phyloP scores from a whole-genome alignment of 2,113 vertebrate genomes.

The Pollachius pollachius region DNA sequence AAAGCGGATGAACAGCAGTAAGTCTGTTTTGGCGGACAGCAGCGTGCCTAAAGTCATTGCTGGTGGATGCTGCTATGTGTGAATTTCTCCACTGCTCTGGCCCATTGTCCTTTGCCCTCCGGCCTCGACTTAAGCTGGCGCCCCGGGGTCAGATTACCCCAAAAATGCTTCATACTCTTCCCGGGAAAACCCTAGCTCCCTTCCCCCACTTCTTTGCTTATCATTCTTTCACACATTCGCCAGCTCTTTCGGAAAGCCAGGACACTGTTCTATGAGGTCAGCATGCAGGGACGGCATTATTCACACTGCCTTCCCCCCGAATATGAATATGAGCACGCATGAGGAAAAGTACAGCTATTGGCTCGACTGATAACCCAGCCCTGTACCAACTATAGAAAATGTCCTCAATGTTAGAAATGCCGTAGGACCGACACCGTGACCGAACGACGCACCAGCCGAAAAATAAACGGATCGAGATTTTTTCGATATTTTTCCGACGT shows the following conservation, averaged over 20 bases:
- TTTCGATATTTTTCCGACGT: background rate
- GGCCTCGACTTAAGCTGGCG: constrained; percentile 63
- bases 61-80: constrained; percentile 46
- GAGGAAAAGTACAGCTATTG: constrained; percentile 20
- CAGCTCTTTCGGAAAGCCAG: constrained; percentile 30
- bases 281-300: background rate
- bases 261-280: constrained; percentile 35
- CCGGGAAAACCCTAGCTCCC: background rate
- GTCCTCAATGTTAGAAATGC: background rate
- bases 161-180: constrained; percentile 58
- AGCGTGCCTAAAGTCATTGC: constrained; percentile 71
- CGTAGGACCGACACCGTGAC: no score
- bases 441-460: background rate
- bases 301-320: constrained; percentile 22
- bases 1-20: constrained; percentile 69
- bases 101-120: constrained; percentile 67
- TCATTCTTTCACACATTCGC: constrained; percentile 63
- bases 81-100: constrained; percentile 58
- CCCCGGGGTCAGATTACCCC: constrained; percentile 71
- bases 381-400: constrained; percentile 19
- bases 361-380: constrained; percentile 7
- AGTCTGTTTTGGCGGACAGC: constrained; percentile 62
- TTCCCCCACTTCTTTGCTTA: constrained; percentile 63
- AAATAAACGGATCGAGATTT: background rate
- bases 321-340: constrained; percentile 6